These are phyloP conservation scores for Caracal caracal DNA, from an alignment of 2,113 vertebrate genomes.

Conservation along the genomic window DNA sequence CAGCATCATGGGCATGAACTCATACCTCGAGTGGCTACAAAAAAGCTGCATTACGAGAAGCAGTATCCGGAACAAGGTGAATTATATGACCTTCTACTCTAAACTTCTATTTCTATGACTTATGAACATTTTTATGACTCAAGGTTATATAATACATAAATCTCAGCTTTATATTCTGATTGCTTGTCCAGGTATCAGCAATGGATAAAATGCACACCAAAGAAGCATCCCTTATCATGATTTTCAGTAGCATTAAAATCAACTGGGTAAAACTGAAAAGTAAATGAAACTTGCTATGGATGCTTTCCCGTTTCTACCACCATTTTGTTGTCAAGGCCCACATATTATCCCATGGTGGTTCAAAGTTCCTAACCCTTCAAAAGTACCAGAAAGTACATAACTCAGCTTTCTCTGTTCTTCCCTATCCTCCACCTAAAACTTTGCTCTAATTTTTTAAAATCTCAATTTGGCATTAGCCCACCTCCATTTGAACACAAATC, in stretches of 20 bases:
- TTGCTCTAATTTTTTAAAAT: not conserved
- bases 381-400: not conserved
- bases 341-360: not conserved
- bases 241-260: constrained; percentile 53
- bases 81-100: constrained; percentile 64
- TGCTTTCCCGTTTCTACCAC: not conserved
- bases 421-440: not conserved
- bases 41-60: constrained; percentile 45
- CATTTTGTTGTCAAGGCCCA: not conserved
- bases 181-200: constrained; percentile 30
- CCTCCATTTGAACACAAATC: not conserved
- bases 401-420: not conserved
- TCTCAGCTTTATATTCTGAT: constrained; percentile 73
- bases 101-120: constrained; percentile 58
- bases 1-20: not conserved
- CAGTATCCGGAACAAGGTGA: constrained; percentile 61
- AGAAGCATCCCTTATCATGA: constrained; percentile 1
- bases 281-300: constrained; percentile 10
- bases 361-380: not conserved
- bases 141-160: constrained; percentile 65
- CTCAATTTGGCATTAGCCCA: not conserved
- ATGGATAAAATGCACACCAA: constrained; percentile 57
- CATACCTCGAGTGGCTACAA: not conserved
- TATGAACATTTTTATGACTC: constrained; percentile 54
- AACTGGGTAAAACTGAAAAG: constrained; percentile 6